These are phyloP conservation scores for Adela reaumurella DNA, from an alignment of 2,888 invertebrate species.

Conservation along the genomic window DNA sequence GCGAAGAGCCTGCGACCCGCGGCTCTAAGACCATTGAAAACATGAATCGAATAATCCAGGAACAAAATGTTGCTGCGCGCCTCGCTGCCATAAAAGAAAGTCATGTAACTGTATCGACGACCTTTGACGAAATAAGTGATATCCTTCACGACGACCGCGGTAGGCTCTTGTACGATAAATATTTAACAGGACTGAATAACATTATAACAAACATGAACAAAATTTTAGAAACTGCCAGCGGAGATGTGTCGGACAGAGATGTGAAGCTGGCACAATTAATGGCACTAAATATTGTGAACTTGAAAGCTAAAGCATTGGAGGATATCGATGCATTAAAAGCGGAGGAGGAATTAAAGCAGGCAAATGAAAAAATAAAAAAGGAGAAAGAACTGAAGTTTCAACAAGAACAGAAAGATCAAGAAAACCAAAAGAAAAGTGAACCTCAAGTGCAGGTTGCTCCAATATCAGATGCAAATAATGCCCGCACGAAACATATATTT, in stretches of 20 bases:
- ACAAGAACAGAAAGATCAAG: slow-evolving; percentile 21
- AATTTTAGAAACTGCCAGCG: slow-evolving; percentile 42
- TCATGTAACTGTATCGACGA: slow-evolving; percentile 52
- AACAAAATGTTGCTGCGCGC: slow-evolving; percentile 40
- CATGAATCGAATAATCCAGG: slow-evolving; percentile 47
- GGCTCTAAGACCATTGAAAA: slow-evolving; percentile 41
- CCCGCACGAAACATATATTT: slow-evolving; percentile 31
- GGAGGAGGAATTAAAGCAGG: slow-evolving; percentile 17
- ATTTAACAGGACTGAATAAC: slow-evolving; percentile 31
- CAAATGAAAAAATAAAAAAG: slow-evolving; percentile 20
- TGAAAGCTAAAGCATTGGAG: slow-evolving; percentile 36
- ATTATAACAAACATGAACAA: slow-evolving; percentile 38
- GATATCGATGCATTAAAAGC: slow-evolving; percentile 22
- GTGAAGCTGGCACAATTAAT: slow-evolving; percentile 52
- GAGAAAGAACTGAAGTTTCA: slow-evolving; percentile 22
- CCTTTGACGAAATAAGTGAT: slow-evolving; percentile 52
- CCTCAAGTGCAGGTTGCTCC: slow-evolving; percentile 9
- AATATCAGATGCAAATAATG: no score
- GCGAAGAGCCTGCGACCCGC: slow-evolving; percentile 50
- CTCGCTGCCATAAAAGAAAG: slow-evolving; percentile 56
- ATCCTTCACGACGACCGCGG: slow-evolving; percentile 39
- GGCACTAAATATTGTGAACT: slow-evolving; percentile 41
- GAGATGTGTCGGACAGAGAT: slow-evolving; percentile 44
- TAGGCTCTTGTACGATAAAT: slow-evolving; percentile 38
- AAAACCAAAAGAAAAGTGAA: slow-evolving; percentile 18